A percentile compares a stretch with the other conserved stretches of the same genome.
These are phyloP conservation scores for Rhogogaster chlorosoma DNA, from an alignment of 2,888 invertebrate species.

Conservation along the genomic window DNA sequence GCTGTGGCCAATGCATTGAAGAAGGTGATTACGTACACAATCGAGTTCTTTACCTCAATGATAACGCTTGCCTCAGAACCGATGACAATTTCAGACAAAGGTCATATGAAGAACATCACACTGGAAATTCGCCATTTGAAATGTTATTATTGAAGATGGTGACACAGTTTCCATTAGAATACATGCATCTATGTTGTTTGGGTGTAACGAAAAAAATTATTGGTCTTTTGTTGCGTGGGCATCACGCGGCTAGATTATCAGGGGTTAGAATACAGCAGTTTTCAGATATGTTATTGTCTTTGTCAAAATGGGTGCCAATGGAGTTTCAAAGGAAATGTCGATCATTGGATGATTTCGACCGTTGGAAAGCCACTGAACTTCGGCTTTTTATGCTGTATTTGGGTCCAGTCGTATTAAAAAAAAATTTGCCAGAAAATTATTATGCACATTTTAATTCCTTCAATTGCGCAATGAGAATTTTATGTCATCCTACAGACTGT, in stretches of 20 bases:
- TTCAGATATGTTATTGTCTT: not conserved
- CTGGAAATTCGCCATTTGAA: conserved; percentile 56
- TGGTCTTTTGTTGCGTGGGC: conserved; percentile 41
- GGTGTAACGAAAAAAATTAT: conserved; percentile 51
- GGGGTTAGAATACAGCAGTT: conserved; percentile 9
- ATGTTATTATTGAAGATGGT: conserved; percentile 59
- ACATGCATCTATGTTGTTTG: conserved; percentile 63
- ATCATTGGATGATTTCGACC: conserved; percentile 50
- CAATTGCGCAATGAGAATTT: conserved; percentile 57
- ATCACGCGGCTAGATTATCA: not conserved
- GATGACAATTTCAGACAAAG: conserved; percentile 46
- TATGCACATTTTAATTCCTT: conserved; percentile 59
- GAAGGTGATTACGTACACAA: no score
- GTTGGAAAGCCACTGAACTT: conserved; percentile 58
- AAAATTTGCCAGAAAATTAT: conserved; percentile 49
- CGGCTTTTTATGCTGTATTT: conserved; percentile 58
- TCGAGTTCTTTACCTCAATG: conserved; percentile 46
- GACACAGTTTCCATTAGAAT: no score
- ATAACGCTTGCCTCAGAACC: conserved; percentile 42
- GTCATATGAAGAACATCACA: conserved; percentile 53
- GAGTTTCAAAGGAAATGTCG: no score
- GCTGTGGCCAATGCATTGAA: no score
- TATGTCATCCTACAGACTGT: conserved; percentile 52
- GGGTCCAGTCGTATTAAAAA: conserved; percentile 58
- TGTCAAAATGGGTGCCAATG: no score